These are phyloP conservation scores for Desmodus rotundus DNA, from an alignment of 2,113 vertebrate species.

Conservation along the genomic window DNA sequence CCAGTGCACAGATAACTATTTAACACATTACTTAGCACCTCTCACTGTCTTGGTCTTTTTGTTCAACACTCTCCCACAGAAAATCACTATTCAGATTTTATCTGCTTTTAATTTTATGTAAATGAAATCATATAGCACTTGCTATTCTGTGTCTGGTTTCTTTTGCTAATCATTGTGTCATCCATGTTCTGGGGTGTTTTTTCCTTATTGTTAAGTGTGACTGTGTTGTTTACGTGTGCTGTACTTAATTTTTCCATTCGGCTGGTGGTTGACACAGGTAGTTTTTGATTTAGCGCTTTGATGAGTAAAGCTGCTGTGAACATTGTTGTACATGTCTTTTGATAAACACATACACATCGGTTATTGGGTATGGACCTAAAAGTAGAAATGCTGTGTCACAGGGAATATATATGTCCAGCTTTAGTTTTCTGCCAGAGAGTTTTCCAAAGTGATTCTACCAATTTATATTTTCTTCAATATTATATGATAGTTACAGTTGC, in stretches of 20 bases:
- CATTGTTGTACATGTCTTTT: conserved; percentile 8
- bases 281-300: background rate
- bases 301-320: background rate
- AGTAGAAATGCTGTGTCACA: background rate
- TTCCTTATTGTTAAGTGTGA: background rate
- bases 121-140: background rate
- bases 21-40: background rate
- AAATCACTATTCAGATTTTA: background rate
- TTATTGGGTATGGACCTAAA: background rate
- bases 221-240: background rate
- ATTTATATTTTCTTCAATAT: background rate
- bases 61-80: background rate
- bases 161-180: background rate
- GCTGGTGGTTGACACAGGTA: background rate
- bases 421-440: background rate
- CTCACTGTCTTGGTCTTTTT: background rate
- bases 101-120: background rate
- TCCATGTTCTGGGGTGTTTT: background rate
- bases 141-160: background rate
- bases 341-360: background rate
- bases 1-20: background rate
- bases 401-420: background rate
- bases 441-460: background rate
- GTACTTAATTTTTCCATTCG: background rate
- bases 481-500: background rate